Base-by-base conservation (phyloP, 2,888 invertebrate species). In the Apodemia mormo region DNA sequence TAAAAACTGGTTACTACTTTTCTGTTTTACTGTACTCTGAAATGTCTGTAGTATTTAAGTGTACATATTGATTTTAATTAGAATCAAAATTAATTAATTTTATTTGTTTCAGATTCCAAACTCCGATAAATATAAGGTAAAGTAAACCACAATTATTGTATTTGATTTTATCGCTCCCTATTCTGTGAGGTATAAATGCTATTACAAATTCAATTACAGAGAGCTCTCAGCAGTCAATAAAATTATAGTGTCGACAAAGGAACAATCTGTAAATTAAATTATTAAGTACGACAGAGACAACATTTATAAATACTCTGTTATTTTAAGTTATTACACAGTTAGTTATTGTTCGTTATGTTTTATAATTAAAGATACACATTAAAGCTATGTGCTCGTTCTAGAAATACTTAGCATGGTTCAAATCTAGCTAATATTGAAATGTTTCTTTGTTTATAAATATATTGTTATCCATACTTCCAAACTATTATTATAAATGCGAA, bases 251-350 rank as follows among this genome's bases (percentile, higher is more conserved):
- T 30, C 33, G 33, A 33, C 61, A 14, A 30, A 30, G 33, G 61
- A 30, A 30, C 61, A 61, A 61, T 61, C 61, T 61, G 61, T 61
- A 61, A 61, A 61, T 61, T 33, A 33, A 33, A 30, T 61, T 12
- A 61, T 12, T 61, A 61, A 49, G 5, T 49, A 49, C 49, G 14
- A 49, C 49, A 49, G 49, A 6, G 49, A 49, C 49, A 49, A 49
- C 14, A 49, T 49, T 49, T 14, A 49, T 49, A 49, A 49, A n/a
- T 49, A 49, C 49, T 49, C 6, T 49, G 49, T 49, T 49, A 49
- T 49, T 49, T 49, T 49, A 49, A 49, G 49, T n/a, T 49, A 49
- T 49, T 5, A 49, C 49, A 14, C 12, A 45, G 12, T 49, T 49
- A 49, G 14, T 49, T 49, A 49, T 49, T 49, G 14, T 49, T 49